Evolutionary conservation across 2,113 vertebrate genomes (phyloP).

Genomic region (Stegastes partitus): DNA sequence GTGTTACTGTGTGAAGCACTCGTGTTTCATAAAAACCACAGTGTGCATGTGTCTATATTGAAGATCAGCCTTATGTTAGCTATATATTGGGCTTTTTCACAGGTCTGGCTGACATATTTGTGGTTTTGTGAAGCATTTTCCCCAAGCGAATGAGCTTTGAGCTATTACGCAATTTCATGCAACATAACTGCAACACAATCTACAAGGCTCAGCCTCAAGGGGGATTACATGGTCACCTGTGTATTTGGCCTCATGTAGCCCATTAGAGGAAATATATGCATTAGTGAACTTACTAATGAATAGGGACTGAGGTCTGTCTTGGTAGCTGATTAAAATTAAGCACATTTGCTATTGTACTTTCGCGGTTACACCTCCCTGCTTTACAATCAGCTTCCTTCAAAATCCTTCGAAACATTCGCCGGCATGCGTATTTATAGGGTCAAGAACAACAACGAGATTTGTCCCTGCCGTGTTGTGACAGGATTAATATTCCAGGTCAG

Average conservation of each 20-base stretch:
- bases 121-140: constrained; percentile 17
- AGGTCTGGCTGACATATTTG: neutral
- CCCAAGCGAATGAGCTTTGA: constrained; percentile 7
- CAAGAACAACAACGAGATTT: constrained; percentile 11
- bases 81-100: neutral
- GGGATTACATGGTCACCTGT: constrained; percentile 50
- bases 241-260: constrained; percentile 31
- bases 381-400: neutral
- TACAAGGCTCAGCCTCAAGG: constrained; percentile 9
- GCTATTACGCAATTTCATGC: constrained; percentile 50
- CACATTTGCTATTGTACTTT: constrained; percentile 9
- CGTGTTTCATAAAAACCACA: too few relatives aligned
- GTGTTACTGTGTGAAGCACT: too few relatives aligned
- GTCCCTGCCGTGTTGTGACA: constrained; percentile 20
- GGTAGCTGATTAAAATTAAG: constrained; percentile 9
- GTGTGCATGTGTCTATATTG: too few relatives aligned
- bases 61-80: neutral
- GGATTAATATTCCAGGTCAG: constrained; percentile 39
- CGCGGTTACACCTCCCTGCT: neutral
- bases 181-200: constrained; percentile 48
- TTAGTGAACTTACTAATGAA: constrained; percentile 34
- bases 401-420: neutral
- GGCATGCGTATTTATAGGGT: constrained; percentile 4
- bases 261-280: constrained; percentile 22
- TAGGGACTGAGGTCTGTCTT: neutral